Conservation (phyloP, 53 echinoderm and acorn worm species). For the Paracentrotus lividus region DNA sequence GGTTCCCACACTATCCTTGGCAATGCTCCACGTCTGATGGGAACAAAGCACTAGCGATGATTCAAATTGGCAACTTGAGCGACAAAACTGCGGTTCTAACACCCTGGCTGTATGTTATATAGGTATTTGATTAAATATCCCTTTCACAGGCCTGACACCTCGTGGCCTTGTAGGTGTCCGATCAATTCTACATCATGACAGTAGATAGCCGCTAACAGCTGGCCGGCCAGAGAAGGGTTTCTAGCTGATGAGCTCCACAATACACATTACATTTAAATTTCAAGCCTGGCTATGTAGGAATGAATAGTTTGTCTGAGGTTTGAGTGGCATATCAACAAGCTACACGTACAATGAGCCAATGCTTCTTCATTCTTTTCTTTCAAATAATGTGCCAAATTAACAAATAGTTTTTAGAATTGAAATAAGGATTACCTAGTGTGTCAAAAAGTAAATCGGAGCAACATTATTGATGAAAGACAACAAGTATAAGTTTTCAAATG, state of each 20-base stretch:
- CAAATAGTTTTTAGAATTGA: too few species aligned
- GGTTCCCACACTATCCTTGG: background rate
- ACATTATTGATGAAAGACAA: too few species aligned
- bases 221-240: background rate
- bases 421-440: too few species aligned
- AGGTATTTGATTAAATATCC: conserved; percentile 42
- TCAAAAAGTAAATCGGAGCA: too few species aligned
- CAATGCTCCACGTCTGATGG: background rate
- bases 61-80: conserved; percentile 42
- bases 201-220: conserved; percentile 13
- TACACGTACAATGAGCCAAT: background rate
- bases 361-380: background rate
- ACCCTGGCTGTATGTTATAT: conserved; percentile 31
- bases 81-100: background rate
- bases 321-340: conserved; percentile 11
- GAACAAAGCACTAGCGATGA: conserved; percentile 23
- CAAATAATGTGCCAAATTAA: too few species aligned
- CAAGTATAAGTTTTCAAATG: too few species aligned
- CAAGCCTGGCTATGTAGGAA: background rate
- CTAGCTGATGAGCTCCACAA: background rate
- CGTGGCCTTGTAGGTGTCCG: conserved; percentile 32
- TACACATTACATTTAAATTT: background rate
- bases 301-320: background rate
- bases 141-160: conserved; percentile 8
- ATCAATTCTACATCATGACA: background rate